These are phyloP conservation scores for Pelodiscus sinensis DNA, from an alignment of 2,113 vertebrate genomes.

Conservation along the genomic window DNA sequence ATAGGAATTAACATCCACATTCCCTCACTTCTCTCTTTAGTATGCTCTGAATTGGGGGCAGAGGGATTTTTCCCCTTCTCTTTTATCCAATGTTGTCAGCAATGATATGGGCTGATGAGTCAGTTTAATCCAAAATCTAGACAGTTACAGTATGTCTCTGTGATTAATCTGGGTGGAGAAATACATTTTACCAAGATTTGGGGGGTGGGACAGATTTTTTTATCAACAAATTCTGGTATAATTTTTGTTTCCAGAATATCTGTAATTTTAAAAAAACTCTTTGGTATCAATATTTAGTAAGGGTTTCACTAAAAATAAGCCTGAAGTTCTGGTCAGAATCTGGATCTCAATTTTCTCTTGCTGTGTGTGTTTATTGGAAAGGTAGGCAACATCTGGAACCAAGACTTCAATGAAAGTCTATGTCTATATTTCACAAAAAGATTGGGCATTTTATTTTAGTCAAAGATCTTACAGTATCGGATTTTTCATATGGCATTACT, in stretches of 20 bases:
- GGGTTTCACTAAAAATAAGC: background rate
- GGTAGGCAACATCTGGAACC: background rate
- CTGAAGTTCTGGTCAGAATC: background rate
- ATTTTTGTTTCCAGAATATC: background rate
- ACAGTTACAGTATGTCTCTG: constrained; percentile 5
- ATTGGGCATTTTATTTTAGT: background rate
- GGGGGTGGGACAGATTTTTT: too few species aligned
- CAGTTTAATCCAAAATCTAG: background rate
- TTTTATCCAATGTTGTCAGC: background rate
- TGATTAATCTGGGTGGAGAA: constrained; percentile 36
- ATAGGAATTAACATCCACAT: background rate
- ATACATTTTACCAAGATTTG: background rate
- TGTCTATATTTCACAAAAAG: background rate
- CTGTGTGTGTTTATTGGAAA: background rate
- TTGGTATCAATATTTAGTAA: background rate
- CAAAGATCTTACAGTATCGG: background rate
- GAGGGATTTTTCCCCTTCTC: background rate
- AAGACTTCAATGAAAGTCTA: background rate
- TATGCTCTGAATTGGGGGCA: background rate
- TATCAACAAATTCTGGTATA: background rate
- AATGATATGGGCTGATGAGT: background rate
- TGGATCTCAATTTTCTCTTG: background rate
- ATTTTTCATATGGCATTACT: background rate
- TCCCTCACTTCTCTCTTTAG: background rate
- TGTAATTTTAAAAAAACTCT: background rate